These are phyloP conservation scores for Aphis craccivora DNA, from an alignment of 1,140 invertebrate genomes.

Conservation along the genomic window DNA sequence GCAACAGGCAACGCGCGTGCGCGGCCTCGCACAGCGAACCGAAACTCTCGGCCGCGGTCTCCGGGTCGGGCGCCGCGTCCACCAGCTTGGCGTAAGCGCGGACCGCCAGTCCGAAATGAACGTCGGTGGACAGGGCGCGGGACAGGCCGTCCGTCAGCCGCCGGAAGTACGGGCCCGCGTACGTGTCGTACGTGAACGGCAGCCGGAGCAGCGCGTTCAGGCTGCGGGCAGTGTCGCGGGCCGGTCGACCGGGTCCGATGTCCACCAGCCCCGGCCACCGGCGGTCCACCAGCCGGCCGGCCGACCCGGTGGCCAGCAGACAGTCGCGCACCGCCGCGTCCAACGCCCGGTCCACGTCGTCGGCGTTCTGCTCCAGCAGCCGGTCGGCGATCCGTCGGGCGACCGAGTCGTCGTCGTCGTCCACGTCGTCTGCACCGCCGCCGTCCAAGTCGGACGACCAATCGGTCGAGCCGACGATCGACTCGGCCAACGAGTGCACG, in stretches of 20 bases:
- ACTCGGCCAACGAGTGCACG: slow-evolving; percentile 13
- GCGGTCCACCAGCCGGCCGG: not conserved
- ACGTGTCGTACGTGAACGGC: slow-evolving; percentile 43
- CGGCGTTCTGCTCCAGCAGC: slow-evolving; percentile 30
- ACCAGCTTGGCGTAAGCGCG: slow-evolving; percentile 48
- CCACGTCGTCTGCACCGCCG: not conserved
- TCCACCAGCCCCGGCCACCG: slow-evolving; percentile 26
- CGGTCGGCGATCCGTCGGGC: not conserved
- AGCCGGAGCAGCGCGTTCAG: slow-evolving; percentile 31
- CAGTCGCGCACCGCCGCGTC: slow-evolving; percentile 26
- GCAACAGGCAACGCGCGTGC: not conserved
- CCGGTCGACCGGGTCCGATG: not conserved
- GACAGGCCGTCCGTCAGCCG: not conserved
- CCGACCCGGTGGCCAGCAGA: not conserved
- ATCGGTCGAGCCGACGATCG: not conserved
- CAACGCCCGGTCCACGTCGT: not conserved
- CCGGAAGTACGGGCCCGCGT: slow-evolving; percentile 8
- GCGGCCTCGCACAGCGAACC: slow-evolving; percentile 45
- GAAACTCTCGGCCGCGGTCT: slow-evolving; percentile 32
- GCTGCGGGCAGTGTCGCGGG: not conserved
- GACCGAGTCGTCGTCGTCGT: not conserved
- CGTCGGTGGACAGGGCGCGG: not conserved
- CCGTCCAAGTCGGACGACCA: not conserved
- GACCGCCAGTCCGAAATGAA: not conserved
- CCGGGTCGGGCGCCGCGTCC: slow-evolving; percentile 22